Percentiles rank a stretch among this genome's conserved stretches.
Conservation (phyloP, 2,888 invertebrate species). For the Sipunculus nudus region DNA sequence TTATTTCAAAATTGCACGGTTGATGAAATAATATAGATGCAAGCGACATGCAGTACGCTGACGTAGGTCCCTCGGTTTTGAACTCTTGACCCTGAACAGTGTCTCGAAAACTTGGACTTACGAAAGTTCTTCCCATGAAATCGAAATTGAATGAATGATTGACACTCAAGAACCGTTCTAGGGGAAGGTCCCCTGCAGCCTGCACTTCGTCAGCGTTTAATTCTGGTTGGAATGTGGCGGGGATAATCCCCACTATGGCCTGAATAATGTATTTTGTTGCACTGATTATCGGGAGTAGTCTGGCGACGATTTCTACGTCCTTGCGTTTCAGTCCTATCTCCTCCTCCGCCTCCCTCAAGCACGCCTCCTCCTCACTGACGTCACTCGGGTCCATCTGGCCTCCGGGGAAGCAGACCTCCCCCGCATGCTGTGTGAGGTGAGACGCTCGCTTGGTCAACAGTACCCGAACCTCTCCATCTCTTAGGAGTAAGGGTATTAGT, state of each 20-base stretch:
- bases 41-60: no score
- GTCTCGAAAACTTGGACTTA: no score
- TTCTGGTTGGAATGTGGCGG: constrained; percentile 47
- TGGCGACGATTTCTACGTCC: constrained; percentile 49
- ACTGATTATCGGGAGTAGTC: constrained; percentile 45
- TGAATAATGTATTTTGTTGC: constrained; percentile 46
- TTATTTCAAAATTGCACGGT: no score
- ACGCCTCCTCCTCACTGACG: constrained; percentile 53
- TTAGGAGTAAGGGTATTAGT: constrained; percentile 48
- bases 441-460: constrained; percentile 50
- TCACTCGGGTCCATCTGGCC: constrained; percentile 55
- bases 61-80: no score
- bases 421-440: constrained; percentile 48
- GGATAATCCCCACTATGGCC: constrained; percentile 53
- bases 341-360: constrained; percentile 61
- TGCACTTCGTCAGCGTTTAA: constrained; percentile 56
- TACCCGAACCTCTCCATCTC: constrained; percentile 42
- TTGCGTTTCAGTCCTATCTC: constrained; percentile 56
- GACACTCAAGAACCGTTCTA: constrained; percentile 48
- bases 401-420: constrained; percentile 60
- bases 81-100: no score
- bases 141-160: no score
- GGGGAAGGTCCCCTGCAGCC: constrained; percentile 52
- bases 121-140: no score
- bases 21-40: no score